Percentiles rank a stretch among this genome's conserved stretches.
Conservation (phyloP, 2,113 vertebrate genomes). For the Lipotes vexillifer region DNA sequence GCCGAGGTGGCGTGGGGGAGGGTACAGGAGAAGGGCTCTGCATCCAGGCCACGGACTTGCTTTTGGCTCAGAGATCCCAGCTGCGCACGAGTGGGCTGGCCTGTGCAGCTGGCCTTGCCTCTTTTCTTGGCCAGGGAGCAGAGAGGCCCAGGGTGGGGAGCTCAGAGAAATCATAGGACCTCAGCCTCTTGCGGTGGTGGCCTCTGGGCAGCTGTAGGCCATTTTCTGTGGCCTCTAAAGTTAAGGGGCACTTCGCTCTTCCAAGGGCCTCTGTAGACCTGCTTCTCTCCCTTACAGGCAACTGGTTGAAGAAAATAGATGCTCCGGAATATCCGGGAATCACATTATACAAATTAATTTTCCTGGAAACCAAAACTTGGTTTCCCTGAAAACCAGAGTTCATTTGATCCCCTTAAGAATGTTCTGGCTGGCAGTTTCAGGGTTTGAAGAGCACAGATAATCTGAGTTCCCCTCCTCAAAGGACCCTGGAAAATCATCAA, state of each 20-base stretch:
- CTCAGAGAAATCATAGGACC: constrained; percentile 55
- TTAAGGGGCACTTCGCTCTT: not conserved
- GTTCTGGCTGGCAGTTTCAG: not conserved
- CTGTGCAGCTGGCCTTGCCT: constrained; percentile 73
- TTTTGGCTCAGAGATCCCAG: constrained; percentile 61
- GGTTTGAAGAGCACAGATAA: not conserved
- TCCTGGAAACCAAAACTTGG: not conserved
- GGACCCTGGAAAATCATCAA: not conserved
- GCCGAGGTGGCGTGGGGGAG: not conserved
- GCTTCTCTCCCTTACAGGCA: not conserved
- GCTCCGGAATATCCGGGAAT: not conserved
- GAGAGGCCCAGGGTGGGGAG: constrained; percentile 77
- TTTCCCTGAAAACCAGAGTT: not conserved
- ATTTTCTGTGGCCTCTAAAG: constrained; percentile 32
- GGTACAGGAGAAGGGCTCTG: not conserved
- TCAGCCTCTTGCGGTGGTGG: constrained; percentile 38
- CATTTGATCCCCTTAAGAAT: not conserved
- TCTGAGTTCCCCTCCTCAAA: not conserved
- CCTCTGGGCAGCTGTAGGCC: not conserved
- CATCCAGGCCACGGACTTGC: not conserved
- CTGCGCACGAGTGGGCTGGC: constrained; percentile 67
- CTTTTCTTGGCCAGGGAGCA: constrained; percentile 74
- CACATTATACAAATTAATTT: not conserved
- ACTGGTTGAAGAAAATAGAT: not conserved
- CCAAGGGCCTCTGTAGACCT: not conserved